Conservation (phyloP, 1,140 invertebrate species). For the Drosophila nikananu region DNA sequence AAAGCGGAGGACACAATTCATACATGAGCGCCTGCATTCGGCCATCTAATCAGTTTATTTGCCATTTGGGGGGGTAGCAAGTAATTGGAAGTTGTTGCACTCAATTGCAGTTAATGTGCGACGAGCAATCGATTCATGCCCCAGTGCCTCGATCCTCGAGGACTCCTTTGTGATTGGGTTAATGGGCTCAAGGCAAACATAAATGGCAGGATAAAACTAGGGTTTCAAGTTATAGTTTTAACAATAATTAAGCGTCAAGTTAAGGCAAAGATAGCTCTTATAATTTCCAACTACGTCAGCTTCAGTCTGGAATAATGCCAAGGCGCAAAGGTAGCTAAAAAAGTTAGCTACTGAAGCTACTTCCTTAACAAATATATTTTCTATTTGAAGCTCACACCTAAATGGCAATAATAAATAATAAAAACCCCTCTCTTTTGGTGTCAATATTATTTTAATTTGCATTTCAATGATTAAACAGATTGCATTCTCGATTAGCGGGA, state of each 20-base stretch:
- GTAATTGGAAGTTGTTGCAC: conserved; percentile 62
- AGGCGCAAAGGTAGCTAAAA: no score
- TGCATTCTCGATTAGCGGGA: conserved; percentile 10
- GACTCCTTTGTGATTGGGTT: background rate
- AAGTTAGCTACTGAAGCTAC: no score
- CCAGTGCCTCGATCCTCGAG: background rate
- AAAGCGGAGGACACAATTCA: conserved; percentile 50
- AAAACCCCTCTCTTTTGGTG: background rate
- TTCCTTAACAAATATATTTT: no score
- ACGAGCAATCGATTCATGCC: background rate
- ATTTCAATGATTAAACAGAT: conserved; percentile 36
- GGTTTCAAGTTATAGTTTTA: no score
- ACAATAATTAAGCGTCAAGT: background rate
- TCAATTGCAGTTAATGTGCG: conserved; percentile 55
- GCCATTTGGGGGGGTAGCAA: conserved; percentile 29
- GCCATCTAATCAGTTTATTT: conserved; percentile 52
- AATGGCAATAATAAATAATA: background rate
- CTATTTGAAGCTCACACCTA: no score
- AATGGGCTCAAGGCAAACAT: background rate
- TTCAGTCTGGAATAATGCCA: no score
- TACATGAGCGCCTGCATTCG: conserved; percentile 53
- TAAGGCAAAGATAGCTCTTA: no score
- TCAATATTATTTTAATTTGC: conserved; percentile 32
- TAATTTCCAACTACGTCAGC: no score
- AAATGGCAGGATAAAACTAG: background rate